These are phyloP conservation scores for Eriocheir sinensis DNA, from an alignment of 1,140 invertebrate genomes.

Conservation along the genomic window DNA sequence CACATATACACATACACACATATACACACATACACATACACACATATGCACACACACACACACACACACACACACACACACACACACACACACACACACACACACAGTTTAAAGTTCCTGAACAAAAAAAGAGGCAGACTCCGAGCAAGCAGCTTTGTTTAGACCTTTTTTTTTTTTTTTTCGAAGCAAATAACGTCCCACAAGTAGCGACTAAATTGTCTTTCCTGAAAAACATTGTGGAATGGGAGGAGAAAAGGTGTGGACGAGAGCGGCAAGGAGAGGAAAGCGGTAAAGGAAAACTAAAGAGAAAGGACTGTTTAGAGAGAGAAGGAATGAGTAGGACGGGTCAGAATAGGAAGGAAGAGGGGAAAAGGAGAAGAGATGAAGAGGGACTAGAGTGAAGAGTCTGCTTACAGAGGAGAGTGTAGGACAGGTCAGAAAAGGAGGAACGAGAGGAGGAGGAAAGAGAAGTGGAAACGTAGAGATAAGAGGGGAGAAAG, in stretches of 20 bases:
- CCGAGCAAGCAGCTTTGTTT: neutral
- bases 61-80: slow-evolving; percentile 34
- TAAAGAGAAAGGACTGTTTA: too few relatives aligned
- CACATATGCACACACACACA: slow-evolving; percentile 18
- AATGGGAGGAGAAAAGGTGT: neutral
- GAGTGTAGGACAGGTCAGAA: too few relatives aligned
- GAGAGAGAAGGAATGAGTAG: too few relatives aligned
- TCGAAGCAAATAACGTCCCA: neutral
- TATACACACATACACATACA: neutral
- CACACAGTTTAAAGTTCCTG: neutral
- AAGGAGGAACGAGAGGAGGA: too few relatives aligned
- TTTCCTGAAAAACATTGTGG: neutral
- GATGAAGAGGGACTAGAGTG: neutral
- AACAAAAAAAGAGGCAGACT: neutral
- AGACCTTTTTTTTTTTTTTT: too few relatives aligned
- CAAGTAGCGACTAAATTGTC: neutral
- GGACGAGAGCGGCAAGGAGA: neutral
- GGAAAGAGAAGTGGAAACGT: too few relatives aligned
- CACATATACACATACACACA: slow-evolving; percentile 30
- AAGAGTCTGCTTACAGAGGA: too few relatives aligned
- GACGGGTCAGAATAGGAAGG: too few relatives aligned
- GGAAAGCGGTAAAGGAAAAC: neutral
- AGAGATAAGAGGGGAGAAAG: too few relatives aligned
- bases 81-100: neutral
- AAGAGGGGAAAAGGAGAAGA: neutral